Conservation (phyloP, 2,888 invertebrate species). For the Alloscopus bannaensis region DNA sequence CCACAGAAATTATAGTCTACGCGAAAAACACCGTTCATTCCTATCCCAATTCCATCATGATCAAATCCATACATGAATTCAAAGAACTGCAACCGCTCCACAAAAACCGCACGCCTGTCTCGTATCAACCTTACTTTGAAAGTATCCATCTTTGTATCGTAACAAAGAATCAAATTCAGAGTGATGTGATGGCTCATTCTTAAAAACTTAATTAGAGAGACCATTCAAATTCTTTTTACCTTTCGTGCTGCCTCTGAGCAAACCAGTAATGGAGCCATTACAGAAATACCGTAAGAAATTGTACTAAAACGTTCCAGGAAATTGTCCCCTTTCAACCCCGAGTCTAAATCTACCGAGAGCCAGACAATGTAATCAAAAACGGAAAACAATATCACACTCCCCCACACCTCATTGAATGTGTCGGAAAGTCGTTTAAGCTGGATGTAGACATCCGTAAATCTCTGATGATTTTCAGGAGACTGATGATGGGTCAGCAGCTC, state of each 20-base stretch:
- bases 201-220: no score
- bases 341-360: constrained; percentile 34
- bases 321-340: constrained; percentile 1
- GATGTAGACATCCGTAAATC: not conserved
- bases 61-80: constrained; percentile 30
- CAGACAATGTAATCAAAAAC: constrained; percentile 39
- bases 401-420: constrained; percentile 21
- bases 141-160: constrained; percentile 33
- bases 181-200: no score
- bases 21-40: constrained; percentile 20
- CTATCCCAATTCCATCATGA: constrained; percentile 9
- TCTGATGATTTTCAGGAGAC: not conserved
- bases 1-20: constrained; percentile 31
- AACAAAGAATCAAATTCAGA: no score
- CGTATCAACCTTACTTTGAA: constrained; percentile 11
- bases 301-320: constrained; percentile 15
- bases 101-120: constrained; percentile 11
- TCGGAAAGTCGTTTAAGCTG: constrained; percentile 19
- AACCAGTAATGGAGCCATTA: constrained; percentile 2
- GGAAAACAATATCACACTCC: constrained; percentile 9
- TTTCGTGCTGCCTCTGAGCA: constrained; percentile 24
- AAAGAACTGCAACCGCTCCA: not conserved
- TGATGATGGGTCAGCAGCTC: not conserved
- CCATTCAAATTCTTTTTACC: no score
- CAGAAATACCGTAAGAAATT: constrained; percentile 11